phyloP scores from a whole-genome alignment of 2,797 vertebrate genomes.

The Helarctos malayanus region DNA sequence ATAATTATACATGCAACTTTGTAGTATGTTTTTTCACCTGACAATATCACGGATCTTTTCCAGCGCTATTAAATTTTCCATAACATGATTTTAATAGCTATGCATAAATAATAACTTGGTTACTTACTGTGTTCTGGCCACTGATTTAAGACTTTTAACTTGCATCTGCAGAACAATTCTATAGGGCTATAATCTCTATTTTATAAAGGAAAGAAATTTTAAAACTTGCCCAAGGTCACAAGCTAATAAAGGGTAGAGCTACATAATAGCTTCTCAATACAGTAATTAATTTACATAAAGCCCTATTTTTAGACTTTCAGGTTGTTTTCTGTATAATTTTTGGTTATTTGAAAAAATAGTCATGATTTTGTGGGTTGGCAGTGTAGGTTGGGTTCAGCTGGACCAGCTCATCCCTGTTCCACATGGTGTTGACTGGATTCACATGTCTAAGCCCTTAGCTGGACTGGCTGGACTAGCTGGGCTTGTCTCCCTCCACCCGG shows the following conservation, averaged over 20 bases:
- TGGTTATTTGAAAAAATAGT: conserved; percentile 11
- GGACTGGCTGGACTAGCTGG: not conserved
- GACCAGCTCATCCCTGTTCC: not conserved
- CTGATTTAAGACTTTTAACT: not conserved
- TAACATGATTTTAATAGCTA: conserved; percentile 33
- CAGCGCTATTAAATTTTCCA: not conserved
- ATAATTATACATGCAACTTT: conserved; percentile 1
- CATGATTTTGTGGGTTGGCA: not conserved
- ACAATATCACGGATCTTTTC: not conserved
- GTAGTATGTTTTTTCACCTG: not conserved
- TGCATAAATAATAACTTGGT: not conserved
- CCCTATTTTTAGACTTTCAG: not conserved
- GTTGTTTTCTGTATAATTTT: conserved; percentile 24
- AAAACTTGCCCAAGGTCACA: not conserved
- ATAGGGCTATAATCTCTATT: not conserved
- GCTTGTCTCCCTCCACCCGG: not conserved
- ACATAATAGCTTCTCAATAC: not conserved
- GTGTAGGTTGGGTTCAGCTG: not conserved
- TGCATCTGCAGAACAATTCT: conserved; percentile 12
- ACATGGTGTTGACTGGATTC: not conserved
- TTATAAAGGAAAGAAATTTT: conserved; percentile 43
- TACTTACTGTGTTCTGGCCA: not conserved
- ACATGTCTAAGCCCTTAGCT: not conserved
- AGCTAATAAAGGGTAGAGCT: conserved; percentile 23
- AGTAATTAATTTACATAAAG: conserved; percentile 5